Base-by-base conservation (phyloP, 2,113 vertebrate genomes). In the Hyperopisus bebe region DNA sequence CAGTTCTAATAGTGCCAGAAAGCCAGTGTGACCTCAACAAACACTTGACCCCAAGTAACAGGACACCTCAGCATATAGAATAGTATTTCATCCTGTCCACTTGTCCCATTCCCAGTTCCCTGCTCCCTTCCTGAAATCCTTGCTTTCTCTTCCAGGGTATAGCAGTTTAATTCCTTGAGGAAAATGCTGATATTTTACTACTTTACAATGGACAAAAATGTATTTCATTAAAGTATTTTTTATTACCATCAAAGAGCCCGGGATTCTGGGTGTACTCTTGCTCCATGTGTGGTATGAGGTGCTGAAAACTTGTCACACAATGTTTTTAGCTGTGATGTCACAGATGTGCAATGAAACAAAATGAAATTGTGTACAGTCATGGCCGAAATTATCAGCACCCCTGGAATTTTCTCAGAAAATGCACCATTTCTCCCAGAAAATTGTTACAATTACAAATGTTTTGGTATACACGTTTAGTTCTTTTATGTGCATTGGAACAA, bases 31-130 rank as follows among this genome's bases (percentile, higher is more conserved):
- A 80, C 74, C 74, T 80, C 74, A 80, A 19, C 35, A 92, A 91
- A 92, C 82, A 50, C 5, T 39, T 84, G 21, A 84, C 10, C 21
- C 44, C 7, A 47, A 88, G 70, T 91, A 88, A 90, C 84, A 47
- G 17, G 24, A 46, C 21, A 11, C 82, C 82, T 84, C 39, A 84
- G 7, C 44, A 24, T 84, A 44, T 10, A 82, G 15, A 8, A 9
- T 15, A 46, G 42, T 84, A 47, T 47, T 24, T 47, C 15, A 46
- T 24, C 80, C 21, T 47, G 44, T 83, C 82, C n/a, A 42, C 82
- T 4, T 84, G 82, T 21, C 39, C 39, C 42, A 44, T 44, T 47
- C 44, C 82, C 15, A 39, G 6, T 24, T 4, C 3, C 80, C 39
- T 42, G 17, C 44, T 24, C 44, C 8, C 17, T 4, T 24, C 19